Conservation (phyloP, 2,888 invertebrate genomes). For the Pristionchus fissidentatus region DNA sequence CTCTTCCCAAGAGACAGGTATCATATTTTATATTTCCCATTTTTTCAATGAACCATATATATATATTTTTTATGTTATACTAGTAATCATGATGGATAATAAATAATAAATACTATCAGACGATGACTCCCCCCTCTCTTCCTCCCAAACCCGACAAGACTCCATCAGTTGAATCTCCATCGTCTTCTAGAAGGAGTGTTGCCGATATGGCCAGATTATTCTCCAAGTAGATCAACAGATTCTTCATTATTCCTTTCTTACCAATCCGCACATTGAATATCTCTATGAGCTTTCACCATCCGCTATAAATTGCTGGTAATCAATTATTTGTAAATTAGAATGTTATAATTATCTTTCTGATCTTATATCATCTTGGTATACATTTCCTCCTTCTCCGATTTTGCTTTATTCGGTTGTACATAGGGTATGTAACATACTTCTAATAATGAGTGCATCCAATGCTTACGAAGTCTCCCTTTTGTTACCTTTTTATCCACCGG, state of each 20-base stretch:
- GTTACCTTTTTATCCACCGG: not conserved
- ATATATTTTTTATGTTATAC: not conserved
- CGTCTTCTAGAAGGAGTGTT: constrained; percentile 55
- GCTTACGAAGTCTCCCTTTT: constrained; percentile 14
- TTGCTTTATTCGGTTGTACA: constrained; percentile 33
- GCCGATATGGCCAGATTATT: constrained; percentile 69
- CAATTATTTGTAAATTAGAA: constrained; percentile 20
- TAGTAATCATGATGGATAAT: not conserved
- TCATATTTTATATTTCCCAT: not conserved
- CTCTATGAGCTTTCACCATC: constrained; percentile 34
- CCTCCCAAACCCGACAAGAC: constrained; percentile 43
- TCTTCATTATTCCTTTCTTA: not conserved
- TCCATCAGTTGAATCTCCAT: constrained; percentile 33
- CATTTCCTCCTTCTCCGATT: constrained; percentile 3
- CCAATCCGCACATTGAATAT: not conserved
- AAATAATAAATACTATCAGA: not conserved
- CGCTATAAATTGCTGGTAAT: constrained; percentile 30
- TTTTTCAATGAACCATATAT: not conserved
- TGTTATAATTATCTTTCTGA: not conserved
- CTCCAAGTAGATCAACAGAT: constrained; percentile 11
- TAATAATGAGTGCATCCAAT: constrained; percentile 2
- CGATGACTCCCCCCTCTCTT: constrained; percentile 43
- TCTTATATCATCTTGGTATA: constrained; percentile 27
- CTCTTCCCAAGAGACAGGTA: constrained; percentile 46
- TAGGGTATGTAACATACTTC: too few relatives aligned